A percentile compares a stretch with the other conserved stretches of the same genome.
phyloP scores from a whole-genome alignment of 2,113 vertebrate species.

The Neodontobutis hainanensis region DNA sequence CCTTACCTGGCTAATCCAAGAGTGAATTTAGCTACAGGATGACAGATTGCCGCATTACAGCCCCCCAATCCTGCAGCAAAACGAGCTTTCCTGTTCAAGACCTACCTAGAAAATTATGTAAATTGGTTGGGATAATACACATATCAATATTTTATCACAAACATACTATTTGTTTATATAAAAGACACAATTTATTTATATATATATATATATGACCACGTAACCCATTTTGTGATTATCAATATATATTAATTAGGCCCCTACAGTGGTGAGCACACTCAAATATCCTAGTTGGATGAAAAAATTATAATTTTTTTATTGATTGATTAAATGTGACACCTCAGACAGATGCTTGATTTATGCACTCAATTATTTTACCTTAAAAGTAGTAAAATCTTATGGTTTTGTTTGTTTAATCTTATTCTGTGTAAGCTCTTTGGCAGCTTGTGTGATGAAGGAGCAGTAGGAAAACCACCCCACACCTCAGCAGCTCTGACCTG shows the following conservation, averaged over 20 bases:
- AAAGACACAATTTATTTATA: too few species aligned
- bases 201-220: too few species aligned
- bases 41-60: constrained; percentile 73
- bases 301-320: too few species aligned
- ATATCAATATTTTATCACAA: constrained; percentile 32
- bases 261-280: too few species aligned
- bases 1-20: constrained; percentile 77
- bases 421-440: not conserved
- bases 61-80: constrained; percentile 48
- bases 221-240: too few species aligned
- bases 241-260: too few species aligned
- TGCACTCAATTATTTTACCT: too few species aligned
- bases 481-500: constrained; percentile 4
- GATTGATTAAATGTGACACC: too few species aligned
- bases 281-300: too few species aligned
- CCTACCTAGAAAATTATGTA: constrained; percentile 45
- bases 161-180: not conserved
- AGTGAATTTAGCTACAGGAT: constrained; percentile 72
- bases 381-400: too few species aligned
- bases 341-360: too few species aligned
- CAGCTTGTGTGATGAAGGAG: not conserved
- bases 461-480: not conserved
- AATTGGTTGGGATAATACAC: constrained; percentile 39
- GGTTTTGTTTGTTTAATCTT: not conserved
- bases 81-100: constrained; percentile 53